Base-by-base conservation (phyloP, 2,888 invertebrate species). In the Carabus problematicus region DNA sequence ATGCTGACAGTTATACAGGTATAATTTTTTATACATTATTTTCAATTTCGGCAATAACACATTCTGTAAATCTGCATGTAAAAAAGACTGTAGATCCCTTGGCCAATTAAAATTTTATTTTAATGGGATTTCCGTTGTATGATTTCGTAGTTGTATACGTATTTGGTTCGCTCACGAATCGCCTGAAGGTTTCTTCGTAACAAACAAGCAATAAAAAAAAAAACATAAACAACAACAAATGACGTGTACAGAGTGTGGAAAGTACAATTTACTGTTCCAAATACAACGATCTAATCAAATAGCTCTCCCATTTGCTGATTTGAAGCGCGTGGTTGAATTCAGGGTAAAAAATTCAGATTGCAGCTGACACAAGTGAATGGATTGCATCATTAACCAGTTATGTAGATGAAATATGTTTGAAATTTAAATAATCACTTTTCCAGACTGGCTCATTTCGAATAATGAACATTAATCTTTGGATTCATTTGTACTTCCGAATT, bases 301-400 rank as follows among this genome's bases (percentile, higher is more conserved):
- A 29, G 29, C 29, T 29, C 29, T 29, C 29, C 29, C 6, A 29
- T 29, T 29, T 29, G 29, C 29, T 29, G 29, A 29, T 29, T 29
- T 29, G 29, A 29, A 29, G 6, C 29, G 29, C 29, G 29, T 29
- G 29, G 29, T 29, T 29, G 3, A 29, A 29, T 29, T 29, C 29
- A 29, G 29, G 2, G 29, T 3, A 29, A 29, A 29, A 29, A 29
- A 29, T 29, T 29, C 29, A 29, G 29, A 29, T 29, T 29, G 29
- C 29, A 29, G 29, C 29, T 29, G 29, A 29, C 29, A 29, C 29
- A 45, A 45, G 45, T 56, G 19, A 29, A 18, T n/a, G 14, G 14
- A 56, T 56, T 56, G 56, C 56, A 56, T 56, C 56, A 56, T 56
- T 8, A 56, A 56, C 56, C 29, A 39, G 56, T 56, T 56, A 56